Conservation (phyloP, 2,113 vertebrate species). For the Cisticola juncidis region DNA sequence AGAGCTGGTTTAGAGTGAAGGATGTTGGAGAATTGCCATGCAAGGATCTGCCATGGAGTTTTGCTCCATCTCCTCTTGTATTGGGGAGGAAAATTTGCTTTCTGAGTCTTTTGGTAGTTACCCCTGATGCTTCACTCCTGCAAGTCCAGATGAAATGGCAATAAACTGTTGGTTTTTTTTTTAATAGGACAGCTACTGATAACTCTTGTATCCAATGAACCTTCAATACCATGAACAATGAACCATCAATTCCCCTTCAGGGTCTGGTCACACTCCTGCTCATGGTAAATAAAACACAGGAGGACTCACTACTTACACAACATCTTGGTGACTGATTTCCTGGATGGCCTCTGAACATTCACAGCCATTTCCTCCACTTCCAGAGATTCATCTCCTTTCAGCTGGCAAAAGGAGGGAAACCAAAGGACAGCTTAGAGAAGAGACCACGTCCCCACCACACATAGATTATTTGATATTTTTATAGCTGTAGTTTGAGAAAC, state of each 20-base stretch:
- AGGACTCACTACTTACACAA: conserved; percentile 64
- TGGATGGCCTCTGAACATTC: conserved; percentile 72
- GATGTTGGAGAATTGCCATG: neutral
- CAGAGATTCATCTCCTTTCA: conserved; percentile 69
- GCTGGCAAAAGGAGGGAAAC: conserved; percentile 38
- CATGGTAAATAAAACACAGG: neutral
- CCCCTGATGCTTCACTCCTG: neutral
- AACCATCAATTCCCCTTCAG: neutral
- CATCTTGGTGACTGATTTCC: conserved; percentile 80
- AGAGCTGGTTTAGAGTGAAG: neutral
- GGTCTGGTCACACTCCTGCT: neutral
- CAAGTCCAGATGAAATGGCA: neutral
- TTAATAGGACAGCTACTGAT: neutral
- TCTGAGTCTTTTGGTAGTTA: neutral
- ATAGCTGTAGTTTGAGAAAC: neutral
- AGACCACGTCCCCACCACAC: neutral
- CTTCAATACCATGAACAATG: neutral
- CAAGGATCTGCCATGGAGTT: rapidly evolving
- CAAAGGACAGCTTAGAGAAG: neutral
- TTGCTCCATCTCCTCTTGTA: neutral
- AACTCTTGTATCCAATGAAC: neutral
- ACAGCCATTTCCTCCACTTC: conserved; percentile 68
- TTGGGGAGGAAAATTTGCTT: neutral
- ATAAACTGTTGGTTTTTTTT: neutral
- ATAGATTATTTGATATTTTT: neutral